Percentiles rank a stretch among this genome's conserved stretches.
phyloP scores from a whole-genome alignment of 2,113 vertebrate genomes.

The Natator depressus region DNA sequence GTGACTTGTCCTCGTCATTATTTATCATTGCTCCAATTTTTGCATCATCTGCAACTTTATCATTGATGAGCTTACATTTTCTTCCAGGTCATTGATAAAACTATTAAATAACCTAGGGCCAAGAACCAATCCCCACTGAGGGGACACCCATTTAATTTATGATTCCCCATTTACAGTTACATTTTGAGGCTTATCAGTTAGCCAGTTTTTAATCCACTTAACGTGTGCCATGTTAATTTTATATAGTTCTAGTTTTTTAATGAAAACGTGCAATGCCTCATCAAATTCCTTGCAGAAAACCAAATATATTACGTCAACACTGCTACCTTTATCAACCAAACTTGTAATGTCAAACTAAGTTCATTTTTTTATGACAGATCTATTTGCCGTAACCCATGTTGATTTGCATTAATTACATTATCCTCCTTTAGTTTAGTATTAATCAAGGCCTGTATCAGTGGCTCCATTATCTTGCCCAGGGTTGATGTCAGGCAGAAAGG shows the following conservation, averaged over 20 bases:
- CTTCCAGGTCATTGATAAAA: too few relatives aligned
- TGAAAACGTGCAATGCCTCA: background rate
- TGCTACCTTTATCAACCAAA: background rate
- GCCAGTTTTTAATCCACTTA: background rate
- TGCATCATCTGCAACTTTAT: background rate
- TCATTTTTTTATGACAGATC: background rate
- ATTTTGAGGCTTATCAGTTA: background rate
- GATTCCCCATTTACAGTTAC: background rate
- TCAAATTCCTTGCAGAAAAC: background rate
- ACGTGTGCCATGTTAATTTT: background rate
- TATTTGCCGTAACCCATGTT: background rate
- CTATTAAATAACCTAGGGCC: too few relatives aligned
- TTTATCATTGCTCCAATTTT: background rate
- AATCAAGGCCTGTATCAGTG: constrained; percentile 23
- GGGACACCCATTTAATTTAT: background rate
- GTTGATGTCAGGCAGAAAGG: background rate
- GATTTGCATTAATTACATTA: background rate
- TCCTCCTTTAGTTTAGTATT: background rate
- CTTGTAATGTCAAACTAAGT: background rate
- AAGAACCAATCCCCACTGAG: too few relatives aligned
- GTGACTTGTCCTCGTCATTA: background rate
- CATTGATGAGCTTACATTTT: background rate
- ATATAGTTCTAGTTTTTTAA: background rate
- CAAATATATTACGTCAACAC: background rate
- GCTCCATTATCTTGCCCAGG: background rate